Evolutionary conservation across 2,113 vertebrate species (phyloP), one percentile per base, ranked within the genome.

Genomic region (Corythornis madagascariensis): DNA sequence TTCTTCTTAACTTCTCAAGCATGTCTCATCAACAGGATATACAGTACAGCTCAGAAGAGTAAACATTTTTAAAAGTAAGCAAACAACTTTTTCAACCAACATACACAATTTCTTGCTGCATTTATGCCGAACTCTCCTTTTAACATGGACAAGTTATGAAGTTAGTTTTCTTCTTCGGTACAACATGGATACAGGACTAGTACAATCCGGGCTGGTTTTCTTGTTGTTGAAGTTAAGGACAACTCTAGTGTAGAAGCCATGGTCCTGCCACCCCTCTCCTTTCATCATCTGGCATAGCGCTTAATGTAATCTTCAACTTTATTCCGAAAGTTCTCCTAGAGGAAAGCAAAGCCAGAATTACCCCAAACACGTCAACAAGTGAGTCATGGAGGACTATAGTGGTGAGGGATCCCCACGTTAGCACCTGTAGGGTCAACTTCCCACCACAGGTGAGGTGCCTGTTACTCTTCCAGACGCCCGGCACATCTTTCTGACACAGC

Each of bases 221-320:
- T 55, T 83, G 94, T 72, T 94, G 92, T 45, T 87, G 87, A 79
- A 80, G 92, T 85, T 57, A 15, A 95, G 89, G 89, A 96, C 86
- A 93, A 79, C 94, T 91, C 82, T 88, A 88, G 95, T 92, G 90
- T 15, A 60, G 71, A 94, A 93, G 91, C 91, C 65, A 26, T 63
- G 73, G 91, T 86, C 91, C 94, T 91, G 93, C 73, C 60, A 50
- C 35, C 92, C 70, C 12, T 86, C 86, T 64, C 94, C 92, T 95
- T 95, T 96, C 98, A 99, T 99, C 99, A 99, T 99, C 99, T 99
- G 55, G 99, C 98, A 2, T 98, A 99, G 91, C 97, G 97, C 96
- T 98, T 99, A 96, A 99, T 99, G 98, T 99, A 99, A 97, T 99
- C 98, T 75, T 99, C 98, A 96, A 99, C 99, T 95, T 99, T 99